Conservation (phyloP, 2,797 vertebrate species). For the Sebastes taczanowskii region DNA sequence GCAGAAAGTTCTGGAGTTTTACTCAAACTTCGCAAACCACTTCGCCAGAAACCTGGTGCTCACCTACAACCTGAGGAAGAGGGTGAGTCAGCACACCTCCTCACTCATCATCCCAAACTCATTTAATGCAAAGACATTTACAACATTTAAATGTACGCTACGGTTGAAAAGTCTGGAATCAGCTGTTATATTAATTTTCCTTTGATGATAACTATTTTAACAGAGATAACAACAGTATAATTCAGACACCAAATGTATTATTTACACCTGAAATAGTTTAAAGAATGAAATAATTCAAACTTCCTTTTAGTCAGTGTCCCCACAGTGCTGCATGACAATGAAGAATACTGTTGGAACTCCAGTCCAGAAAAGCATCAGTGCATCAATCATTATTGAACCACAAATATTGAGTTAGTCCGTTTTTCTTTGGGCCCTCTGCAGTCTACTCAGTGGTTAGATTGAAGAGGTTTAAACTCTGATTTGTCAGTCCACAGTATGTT, state of each 20-base stretch:
- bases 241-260: background rate
- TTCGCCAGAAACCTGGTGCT: conserved; percentile 94
- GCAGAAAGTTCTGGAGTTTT: conserved; percentile 96
- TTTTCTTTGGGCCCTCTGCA: too few relatives aligned
- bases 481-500: too few relatives aligned
- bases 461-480: too few relatives aligned
- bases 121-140: background rate
- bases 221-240: too few relatives aligned
- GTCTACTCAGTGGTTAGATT: too few relatives aligned
- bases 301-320: background rate
- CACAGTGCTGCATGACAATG: background rate
- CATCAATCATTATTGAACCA: background rate
- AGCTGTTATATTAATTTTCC: background rate
- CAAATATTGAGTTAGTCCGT: background rate
- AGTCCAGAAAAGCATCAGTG: background rate
- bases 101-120: background rate
- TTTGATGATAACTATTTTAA: background rate
- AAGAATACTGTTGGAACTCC: background rate
- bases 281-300: background rate
- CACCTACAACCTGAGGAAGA: conserved; percentile 94
- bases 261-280: background rate
- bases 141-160: background rate
- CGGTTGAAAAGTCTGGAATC: background rate
- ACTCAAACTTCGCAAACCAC: conserved; percentile 92
- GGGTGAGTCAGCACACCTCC: conserved; percentile 80